Conservation (phyloP, 2,888 invertebrate genomes). For the Caenorhabditis angaria region DNA sequence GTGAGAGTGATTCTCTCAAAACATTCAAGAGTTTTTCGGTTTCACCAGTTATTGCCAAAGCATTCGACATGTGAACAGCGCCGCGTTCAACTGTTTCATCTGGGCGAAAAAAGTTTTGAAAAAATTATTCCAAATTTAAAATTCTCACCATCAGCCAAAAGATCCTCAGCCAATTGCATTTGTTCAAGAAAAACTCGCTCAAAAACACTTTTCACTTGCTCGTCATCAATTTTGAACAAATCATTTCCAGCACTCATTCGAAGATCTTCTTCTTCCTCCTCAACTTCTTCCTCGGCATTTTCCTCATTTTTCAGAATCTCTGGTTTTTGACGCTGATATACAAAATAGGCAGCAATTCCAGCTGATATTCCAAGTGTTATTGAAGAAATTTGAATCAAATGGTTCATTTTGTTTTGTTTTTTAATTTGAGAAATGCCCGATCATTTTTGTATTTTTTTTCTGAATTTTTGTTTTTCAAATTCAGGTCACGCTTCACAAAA, state of each 20-base stretch:
- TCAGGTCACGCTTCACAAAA: not conserved
- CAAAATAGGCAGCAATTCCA: not conserved
- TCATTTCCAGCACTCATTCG: conserved; percentile 1
- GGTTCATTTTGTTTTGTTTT: not conserved
- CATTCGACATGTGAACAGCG: conserved; percentile 94
- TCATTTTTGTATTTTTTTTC: no score
- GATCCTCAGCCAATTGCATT: conserved; percentile 28
- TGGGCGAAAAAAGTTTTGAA: conserved; percentile 8
- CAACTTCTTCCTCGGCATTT: conserved; percentile 8
- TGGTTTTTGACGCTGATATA: not conserved
- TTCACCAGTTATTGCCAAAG: conserved; percentile 96
- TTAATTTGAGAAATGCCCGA: not conserved
- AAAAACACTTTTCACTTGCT: conserved; percentile 18
- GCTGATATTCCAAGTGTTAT: not conserved
- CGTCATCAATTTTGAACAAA: conserved; percentile 26
- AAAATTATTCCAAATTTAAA: not conserved
- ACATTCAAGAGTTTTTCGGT: conserved; percentile 87
- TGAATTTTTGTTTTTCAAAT: not conserved
- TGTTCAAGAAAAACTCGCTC: conserved; percentile 29
- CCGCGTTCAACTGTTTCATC: conserved; percentile 79
- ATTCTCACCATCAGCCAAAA: conserved; percentile 16
- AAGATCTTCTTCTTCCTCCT: not conserved
- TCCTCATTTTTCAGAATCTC: not conserved
- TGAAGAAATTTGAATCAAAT: not conserved
- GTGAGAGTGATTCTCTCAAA: conserved; percentile 92